Evolutionary conservation across 1,140 invertebrate genomes (phyloP), one percentile per base, ranked within the genome.

Genomic region (Musca domestica): DNA sequence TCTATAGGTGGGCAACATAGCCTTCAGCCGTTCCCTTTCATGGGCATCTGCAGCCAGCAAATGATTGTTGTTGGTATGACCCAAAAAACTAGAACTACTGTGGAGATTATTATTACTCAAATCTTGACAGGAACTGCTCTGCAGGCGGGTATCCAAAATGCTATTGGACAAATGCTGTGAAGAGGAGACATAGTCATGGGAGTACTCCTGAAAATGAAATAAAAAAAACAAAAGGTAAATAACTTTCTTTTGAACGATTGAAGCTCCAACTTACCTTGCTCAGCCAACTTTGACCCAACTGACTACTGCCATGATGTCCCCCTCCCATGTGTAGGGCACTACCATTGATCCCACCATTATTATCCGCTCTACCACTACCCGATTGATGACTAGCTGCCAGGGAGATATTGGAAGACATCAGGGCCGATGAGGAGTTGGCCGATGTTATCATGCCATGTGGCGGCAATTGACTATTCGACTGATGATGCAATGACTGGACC

Each of bases 1-100:
- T 41, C 95, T 88, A 81, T 98, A 98, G 0, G 92, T 92, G 1
- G 95, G 95, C 17, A 96, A 81, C 69, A 95, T 85, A 7, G 91
- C 90, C 71, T 86, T 87, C 0, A 81, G 66, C 27, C 80, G 76
- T 47, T 82, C 78, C 1, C 76, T 71, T 23, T 81, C 80, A 17
- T 81, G 75, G 0, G 71, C 66, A 20, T 72, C 71, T 5, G 70
- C 72, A 25, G 41, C 64, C 47, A 67, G 12, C 14, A 71, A 69
- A 67, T 70, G 70, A 67, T 66, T 71, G 67, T 71, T 78, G 69
- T 71, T 73, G 41, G 67, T 73, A 47, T 74, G 70, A 34, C 72
- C 71, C 30, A 80, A n/a, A 67, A 74, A 76, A 48, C 70, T 76
- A 63, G 69, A 77, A 67, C 77, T 79, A 49, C 74, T 74, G 71